Percentiles rank a stretch among this genome's conserved stretches.
These are phyloP conservation scores for Drosophila leontia DNA, from an alignment of 1,140 invertebrate species.

Conservation along the genomic window DNA sequence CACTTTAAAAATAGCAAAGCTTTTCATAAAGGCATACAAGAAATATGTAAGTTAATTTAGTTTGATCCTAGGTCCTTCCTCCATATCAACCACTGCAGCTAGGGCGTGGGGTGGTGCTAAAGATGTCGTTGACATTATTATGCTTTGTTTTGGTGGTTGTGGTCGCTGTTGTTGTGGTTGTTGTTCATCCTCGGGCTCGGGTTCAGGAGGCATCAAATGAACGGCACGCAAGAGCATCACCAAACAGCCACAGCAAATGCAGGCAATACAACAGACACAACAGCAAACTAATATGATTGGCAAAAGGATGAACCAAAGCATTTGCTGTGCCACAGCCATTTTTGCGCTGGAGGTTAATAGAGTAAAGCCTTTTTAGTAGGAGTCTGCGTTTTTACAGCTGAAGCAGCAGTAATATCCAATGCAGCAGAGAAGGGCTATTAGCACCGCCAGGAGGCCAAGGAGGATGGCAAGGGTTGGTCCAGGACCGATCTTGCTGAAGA, in stretches of 20 bases:
- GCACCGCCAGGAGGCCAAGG: neutral
- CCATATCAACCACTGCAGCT: neutral
- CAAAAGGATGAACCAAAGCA: neutral
- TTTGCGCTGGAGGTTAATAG: neutral
- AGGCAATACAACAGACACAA: neutral
- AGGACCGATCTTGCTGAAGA: neutral
- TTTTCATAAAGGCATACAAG: neutral
- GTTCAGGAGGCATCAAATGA: neutral
- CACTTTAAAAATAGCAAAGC: too few species aligned
- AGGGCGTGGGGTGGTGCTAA: neutral
- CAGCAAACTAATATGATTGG: neutral
- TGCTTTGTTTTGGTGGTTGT: neutral
- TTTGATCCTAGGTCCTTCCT: too few species aligned
- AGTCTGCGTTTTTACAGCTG: neutral
- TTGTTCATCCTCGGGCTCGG: neutral
- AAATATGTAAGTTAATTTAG: neutral
- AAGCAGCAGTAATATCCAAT: constrained; percentile 34
- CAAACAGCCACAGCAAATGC: neutral
- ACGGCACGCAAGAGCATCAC: neutral
- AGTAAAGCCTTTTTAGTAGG: neutral
- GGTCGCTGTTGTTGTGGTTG: neutral
- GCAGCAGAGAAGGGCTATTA: constrained; percentile 3
- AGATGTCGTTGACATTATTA: neutral
- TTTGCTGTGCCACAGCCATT: neutral
- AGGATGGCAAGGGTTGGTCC: neutral